These are phyloP conservation scores for Epiblema foenella DNA, from an alignment of 2,888 invertebrate genomes.

Conservation along the genomic window DNA sequence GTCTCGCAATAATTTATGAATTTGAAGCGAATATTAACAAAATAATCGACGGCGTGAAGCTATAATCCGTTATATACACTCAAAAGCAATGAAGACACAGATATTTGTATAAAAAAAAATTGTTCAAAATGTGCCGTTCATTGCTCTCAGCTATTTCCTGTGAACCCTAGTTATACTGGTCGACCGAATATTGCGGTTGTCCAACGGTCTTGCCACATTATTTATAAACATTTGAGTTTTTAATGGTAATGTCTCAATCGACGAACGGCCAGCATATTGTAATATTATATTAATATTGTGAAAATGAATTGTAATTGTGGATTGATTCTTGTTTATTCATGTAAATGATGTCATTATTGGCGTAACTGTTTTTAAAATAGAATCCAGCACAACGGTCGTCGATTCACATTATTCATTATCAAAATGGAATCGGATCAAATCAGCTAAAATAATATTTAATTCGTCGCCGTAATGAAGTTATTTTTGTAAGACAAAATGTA, in stretches of 20 bases:
- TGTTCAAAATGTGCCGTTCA: neutral
- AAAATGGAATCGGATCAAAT: constrained; percentile 5
- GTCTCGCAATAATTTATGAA: neutral
- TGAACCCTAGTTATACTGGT: constrained; percentile 7
- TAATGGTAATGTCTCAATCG: constrained; percentile 14
- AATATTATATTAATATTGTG: neutral
- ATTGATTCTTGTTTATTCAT: neutral
- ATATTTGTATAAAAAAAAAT: neutral
- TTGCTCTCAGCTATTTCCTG: neutral
- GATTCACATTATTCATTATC: constrained; percentile 11
- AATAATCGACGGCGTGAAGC: constrained; percentile 19
- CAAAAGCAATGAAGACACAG: neutral
- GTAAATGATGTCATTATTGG: neutral
- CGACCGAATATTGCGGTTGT: constrained; percentile 14
- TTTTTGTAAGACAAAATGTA: constrained; percentile 40
- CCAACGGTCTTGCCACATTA: constrained; percentile 34
- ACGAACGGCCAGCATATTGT: neutral
- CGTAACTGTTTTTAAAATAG: neutral
- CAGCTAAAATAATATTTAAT: constrained; percentile 9
- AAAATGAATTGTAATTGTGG: neutral
- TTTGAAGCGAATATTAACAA: neutral
- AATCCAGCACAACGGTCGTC: constrained; percentile 5
- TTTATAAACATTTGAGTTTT: constrained; percentile 19
- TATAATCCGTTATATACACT: constrained; percentile 5
- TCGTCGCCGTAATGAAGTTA: constrained; percentile 31